phyloP scores from a whole-genome alignment of 2,888 invertebrate genomes.

The Drosophila siamana region DNA sequence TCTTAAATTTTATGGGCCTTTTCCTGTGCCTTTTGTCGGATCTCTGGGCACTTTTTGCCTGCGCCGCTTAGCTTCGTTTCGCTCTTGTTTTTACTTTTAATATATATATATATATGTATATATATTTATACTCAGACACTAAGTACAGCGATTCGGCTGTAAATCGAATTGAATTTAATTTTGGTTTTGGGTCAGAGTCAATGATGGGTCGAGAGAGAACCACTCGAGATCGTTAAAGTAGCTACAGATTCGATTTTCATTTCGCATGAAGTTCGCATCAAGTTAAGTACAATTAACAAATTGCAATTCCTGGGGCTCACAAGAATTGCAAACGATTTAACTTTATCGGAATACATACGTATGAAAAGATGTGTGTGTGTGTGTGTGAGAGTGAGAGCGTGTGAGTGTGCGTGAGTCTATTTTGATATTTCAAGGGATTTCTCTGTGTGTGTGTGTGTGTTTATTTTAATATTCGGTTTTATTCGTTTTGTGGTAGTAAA shows the following conservation, averaged over 20 bases:
- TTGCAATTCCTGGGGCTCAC: conserved; percentile 74
- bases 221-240: conserved; percentile 10
- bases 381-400: too few species aligned
- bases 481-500: conserved; percentile 9
- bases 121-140: conserved; percentile 13
- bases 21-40: conserved; percentile 28
- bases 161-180: conserved; percentile 22
- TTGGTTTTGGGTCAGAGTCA: background rate
- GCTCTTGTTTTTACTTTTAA: background rate
- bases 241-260: too few species aligned
- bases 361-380: conserved; percentile 13
- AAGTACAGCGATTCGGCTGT: conserved; percentile 21
- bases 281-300: conserved; percentile 18
- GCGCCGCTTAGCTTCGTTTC: conserved; percentile 11
- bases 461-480: conserved; percentile 28
- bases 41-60: conserved; percentile 11
- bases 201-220: conserved; percentile 7
- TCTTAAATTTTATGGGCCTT: conserved; percentile 36
- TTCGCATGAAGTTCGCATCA: background rate
- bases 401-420: too few species aligned
- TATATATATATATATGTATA: too few species aligned
- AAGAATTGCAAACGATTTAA: conserved; percentile 60
- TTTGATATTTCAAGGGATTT: conserved; percentile 8
- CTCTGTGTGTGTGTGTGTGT: conserved; percentile 8
- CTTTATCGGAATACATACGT: conserved; percentile 14